phyloP scores from a whole-genome alignment of 2,113 vertebrate genomes.

The Sander lucioperca region DNA sequence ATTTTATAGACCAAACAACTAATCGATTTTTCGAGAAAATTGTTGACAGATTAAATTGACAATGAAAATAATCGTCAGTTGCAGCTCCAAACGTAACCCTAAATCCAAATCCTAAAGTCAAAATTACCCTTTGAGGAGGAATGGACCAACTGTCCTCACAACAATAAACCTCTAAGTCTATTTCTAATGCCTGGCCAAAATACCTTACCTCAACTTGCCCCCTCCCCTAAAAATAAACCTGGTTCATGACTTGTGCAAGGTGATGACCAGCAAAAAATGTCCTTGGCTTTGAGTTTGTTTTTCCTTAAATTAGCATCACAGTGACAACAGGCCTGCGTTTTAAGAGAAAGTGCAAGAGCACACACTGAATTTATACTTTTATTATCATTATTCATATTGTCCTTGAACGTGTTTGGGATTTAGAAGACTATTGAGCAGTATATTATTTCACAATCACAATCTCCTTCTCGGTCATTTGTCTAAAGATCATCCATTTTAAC shows the following conservation, averaged over 20 bases:
- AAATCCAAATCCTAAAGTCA: background rate
- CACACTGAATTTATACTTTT: constrained; percentile 16
- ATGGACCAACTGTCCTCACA: background rate
- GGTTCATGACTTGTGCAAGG: background rate
- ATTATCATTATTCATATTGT: background rate
- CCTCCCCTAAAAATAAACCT: background rate
- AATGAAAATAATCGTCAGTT: too few species aligned
- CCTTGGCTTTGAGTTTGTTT: background rate
- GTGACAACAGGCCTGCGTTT: background rate
- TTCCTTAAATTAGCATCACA: background rate
- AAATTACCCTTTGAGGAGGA: background rate
- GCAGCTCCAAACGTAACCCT: too few species aligned
- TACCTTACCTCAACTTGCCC: background rate
- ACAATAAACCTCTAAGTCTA: background rate
- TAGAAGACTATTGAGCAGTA: background rate
- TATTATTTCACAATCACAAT: background rate
- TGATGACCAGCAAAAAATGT: background rate
- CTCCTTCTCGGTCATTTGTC: background rate
- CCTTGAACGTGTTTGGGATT: constrained; percentile 10
- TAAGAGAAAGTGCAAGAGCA: background rate
- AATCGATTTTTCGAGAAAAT: too few species aligned
- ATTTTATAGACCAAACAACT: too few species aligned
- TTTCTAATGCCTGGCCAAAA: background rate
- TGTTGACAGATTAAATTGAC: too few species aligned
- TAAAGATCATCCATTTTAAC: background rate